phyloP scores from a whole-genome alignment of 2,113 vertebrate species.

The Myanophis thanlyinensis region DNA sequence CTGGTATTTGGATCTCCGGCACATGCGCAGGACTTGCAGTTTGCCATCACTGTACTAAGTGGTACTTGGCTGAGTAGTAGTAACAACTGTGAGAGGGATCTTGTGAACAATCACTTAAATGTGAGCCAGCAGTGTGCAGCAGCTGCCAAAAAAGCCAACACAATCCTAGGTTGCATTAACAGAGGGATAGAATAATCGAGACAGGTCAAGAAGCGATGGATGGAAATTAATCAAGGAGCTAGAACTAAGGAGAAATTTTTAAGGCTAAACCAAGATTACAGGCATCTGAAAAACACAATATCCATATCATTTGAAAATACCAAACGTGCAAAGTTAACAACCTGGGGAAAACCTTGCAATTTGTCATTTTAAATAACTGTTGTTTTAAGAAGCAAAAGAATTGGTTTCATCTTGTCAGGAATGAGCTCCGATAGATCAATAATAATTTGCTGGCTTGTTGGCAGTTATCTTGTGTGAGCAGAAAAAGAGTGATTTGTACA shows the following conservation, averaged over 20 bases:
- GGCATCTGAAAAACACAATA: neutral
- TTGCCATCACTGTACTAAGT: neutral
- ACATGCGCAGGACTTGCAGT: too few relatives aligned
- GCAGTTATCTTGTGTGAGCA: slow-evolving; percentile 95
- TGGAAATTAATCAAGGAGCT: too few relatives aligned
- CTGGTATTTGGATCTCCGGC: too few relatives aligned
- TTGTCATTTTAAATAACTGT: slow-evolving; percentile 27
- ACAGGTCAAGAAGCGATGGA: accelerated
- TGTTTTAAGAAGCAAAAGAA: slow-evolving; percentile 53
- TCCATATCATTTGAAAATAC: neutral
- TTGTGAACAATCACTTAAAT: too few relatives aligned
- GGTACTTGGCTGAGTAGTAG: neutral
- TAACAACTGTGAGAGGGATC: too few relatives aligned
- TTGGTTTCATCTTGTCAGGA: slow-evolving; percentile 72
- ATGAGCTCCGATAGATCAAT: slow-evolving; percentile 82
- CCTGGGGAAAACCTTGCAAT: neutral
- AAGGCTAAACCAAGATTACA: neutral
- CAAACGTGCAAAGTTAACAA: neutral
- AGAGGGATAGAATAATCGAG: too few relatives aligned
- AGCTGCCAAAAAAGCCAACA: too few relatives aligned
- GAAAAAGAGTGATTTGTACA: slow-evolving; percentile 92
- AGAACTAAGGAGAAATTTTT: neutral
- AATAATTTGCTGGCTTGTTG: slow-evolving; percentile 99
- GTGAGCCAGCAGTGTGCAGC: too few relatives aligned
- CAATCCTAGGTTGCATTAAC: too few relatives aligned